These are phyloP conservation scores for Dascillus cervinus DNA, from an alignment of 2,888 invertebrate species.

Conservation along the genomic window DNA sequence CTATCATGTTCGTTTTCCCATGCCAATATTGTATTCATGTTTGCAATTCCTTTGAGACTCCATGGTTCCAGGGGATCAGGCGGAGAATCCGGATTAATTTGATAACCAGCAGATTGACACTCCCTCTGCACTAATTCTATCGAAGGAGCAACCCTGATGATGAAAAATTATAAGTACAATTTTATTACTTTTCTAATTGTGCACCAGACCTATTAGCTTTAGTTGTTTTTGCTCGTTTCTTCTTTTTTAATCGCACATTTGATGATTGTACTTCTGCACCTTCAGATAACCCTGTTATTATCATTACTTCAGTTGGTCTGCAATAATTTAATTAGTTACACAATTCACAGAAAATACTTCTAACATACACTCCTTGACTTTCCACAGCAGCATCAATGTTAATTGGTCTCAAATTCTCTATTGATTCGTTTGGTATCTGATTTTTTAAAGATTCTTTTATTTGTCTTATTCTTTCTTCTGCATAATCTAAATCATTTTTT, in stretches of 20 bases:
- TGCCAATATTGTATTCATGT: slow-evolving; percentile 63
- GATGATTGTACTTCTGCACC: slow-evolving; percentile 29
- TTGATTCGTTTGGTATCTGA: slow-evolving; percentile 17
- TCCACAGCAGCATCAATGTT: slow-evolving; percentile 33
- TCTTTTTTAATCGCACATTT: slow-evolving; percentile 29
- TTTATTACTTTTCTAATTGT: too few species aligned
- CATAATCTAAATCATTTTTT: slow-evolving; percentile 27
- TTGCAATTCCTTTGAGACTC: slow-evolving; percentile 62
- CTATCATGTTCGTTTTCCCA: slow-evolving; percentile 46
- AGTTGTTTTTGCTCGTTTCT: slow-evolving; percentile 35
- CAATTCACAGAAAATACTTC: too few species aligned
- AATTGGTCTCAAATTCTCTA: slow-evolving; percentile 29
- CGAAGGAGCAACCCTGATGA: slow-evolving; percentile 45
- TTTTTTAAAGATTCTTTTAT: slow-evolving; percentile 30
- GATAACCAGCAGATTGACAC: slow-evolving; percentile 39
- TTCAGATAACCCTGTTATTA: slow-evolving; percentile 27
- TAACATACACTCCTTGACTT: slow-evolving; percentile 32
- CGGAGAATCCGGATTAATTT: slow-evolving; percentile 34
- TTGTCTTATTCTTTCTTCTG: slow-evolving; percentile 31
- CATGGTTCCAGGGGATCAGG: slow-evolving; percentile 64
- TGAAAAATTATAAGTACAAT: background rate
- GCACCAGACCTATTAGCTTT: slow-evolving; percentile 39
- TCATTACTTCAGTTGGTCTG: background rate
- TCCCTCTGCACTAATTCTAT: slow-evolving; percentile 32
- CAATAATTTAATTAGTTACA: too few species aligned